phyloP scores from a whole-genome alignment of 1,140 invertebrate genomes.

The Oscheius sp. region DNA sequence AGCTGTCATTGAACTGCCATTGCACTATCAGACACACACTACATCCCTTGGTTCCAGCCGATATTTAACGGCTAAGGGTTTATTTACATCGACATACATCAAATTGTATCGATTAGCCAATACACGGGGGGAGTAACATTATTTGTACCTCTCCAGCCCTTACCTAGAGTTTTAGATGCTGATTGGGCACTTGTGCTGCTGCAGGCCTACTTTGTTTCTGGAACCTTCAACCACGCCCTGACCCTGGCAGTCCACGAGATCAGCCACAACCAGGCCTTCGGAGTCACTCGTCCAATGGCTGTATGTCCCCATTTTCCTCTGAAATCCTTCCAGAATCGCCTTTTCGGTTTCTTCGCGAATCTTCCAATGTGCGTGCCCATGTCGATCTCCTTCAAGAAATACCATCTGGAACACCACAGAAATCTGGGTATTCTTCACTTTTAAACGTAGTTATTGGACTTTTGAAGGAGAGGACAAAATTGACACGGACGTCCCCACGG shows the following conservation, averaged over 20 bases:
- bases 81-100: too few relatives aligned
- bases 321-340: conserved; percentile 60
- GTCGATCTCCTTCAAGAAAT: conserved; percentile 93
- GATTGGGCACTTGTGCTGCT: conserved; percentile 51
- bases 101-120: too few relatives aligned
- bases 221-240: conserved; percentile 83
- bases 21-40: too few relatives aligned
- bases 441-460: neutral
- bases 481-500: conserved; percentile 93
- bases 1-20: too few relatives aligned
- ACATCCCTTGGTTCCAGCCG: too few relatives aligned
- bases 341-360: conserved; percentile 95
- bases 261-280: conserved; percentile 94
- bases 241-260: conserved; percentile 97
- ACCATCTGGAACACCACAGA: conserved; percentile 92
- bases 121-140: too few relatives aligned
- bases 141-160: too few relatives aligned
- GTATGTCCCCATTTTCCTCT: conserved; percentile 64
- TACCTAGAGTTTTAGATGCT: conserved; percentile 47
- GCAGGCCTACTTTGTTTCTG: conserved; percentile 58
- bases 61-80: too few relatives aligned
- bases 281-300: conserved; percentile 73
- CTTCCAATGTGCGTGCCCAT: conserved; percentile 90
- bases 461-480: conserved; percentile 76
- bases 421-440: conserved; percentile 62